Conservation (phyloP, 2,113 vertebrate genomes). For the Gnathonemus longibarbis region DNA sequence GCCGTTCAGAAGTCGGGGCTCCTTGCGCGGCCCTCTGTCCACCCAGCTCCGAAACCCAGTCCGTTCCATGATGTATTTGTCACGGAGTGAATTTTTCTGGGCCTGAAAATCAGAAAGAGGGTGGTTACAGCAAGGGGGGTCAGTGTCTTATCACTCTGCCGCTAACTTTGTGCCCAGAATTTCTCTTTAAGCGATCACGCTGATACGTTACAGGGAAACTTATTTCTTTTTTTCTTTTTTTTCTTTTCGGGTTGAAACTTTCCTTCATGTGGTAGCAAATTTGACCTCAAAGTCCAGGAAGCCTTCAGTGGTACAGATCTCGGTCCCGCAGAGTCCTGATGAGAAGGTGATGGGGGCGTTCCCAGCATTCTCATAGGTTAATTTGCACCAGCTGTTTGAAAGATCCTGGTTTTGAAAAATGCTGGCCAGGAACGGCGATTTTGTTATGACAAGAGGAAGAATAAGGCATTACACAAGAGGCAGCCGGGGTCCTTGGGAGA, state of each 20-base stretch:
- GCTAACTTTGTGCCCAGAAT: neutral
- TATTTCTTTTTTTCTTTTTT: neutral
- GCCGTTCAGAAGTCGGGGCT: slow-evolving; percentile 28
- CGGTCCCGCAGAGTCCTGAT: slow-evolving; percentile 28
- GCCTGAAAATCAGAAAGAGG: neutral
- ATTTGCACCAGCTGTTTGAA: slow-evolving; percentile 44
- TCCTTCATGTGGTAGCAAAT: neutral
- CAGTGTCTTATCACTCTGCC: neutral
- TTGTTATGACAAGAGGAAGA: slow-evolving; percentile 48
- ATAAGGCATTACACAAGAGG: slow-evolving; percentile 35
- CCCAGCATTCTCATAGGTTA: slow-evolving; percentile 35
- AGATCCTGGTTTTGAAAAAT: slow-evolving; percentile 29
- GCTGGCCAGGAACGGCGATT: slow-evolving; percentile 32
- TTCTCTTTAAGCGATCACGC: neutral
- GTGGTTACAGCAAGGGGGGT: neutral
- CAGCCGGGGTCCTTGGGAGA: slow-evolving; percentile 30
- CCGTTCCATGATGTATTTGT: slow-evolving; percentile 3
- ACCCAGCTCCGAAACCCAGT: neutral
- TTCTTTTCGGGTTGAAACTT: neutral
- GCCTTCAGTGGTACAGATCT: slow-evolving; percentile 23
- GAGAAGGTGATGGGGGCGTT: slow-evolving; percentile 32
- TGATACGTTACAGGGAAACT: neutral
- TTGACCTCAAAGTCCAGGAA: slow-evolving; percentile 17
- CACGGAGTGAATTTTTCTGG: slow-evolving; percentile 13
- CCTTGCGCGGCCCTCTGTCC: slow-evolving; percentile 13